These are phyloP conservation scores for Agapornis canus DNA, from an alignment of 2,797 vertebrate genomes.

Conservation along the genomic window DNA sequence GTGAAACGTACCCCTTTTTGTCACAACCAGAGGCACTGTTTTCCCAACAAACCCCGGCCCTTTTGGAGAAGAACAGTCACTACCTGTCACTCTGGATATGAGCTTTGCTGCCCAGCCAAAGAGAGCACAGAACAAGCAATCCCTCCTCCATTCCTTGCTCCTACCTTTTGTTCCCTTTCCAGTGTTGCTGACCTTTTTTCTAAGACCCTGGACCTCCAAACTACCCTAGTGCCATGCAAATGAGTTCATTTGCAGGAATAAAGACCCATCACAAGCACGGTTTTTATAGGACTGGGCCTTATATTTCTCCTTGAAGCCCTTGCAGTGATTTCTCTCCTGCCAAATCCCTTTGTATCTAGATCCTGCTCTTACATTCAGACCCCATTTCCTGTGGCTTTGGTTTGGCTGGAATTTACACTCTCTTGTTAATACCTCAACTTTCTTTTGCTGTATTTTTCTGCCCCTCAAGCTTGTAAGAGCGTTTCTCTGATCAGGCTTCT, in stretches of 20 bases:
- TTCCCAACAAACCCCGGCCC: conserved; percentile 44
- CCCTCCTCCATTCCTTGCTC: background rate
- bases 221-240: background rate
- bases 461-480: background rate
- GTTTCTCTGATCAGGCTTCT: background rate
- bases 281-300: background rate
- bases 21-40: conserved; percentile 46
- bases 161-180: background rate
- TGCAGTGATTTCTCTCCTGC: background rate
- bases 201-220: background rate
- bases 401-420: conserved; percentile 15
- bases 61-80: background rate
- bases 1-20: conserved; percentile 13
- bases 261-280: rapidly evolving
- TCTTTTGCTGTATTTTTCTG: conserved; percentile 3
- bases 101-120: background rate
- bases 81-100: background rate
- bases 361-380: conserved; percentile 22
- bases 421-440: conserved; percentile 41
- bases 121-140: background rate
- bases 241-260: background rate
- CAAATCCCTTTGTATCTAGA: conserved; percentile 48
- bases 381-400: conserved; percentile 60
- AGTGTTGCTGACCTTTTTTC: background rate
- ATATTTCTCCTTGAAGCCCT: background rate